Evolutionary conservation across 2,797 vertebrate species (phyloP).

Genomic region (Lophius americanus): DNA sequence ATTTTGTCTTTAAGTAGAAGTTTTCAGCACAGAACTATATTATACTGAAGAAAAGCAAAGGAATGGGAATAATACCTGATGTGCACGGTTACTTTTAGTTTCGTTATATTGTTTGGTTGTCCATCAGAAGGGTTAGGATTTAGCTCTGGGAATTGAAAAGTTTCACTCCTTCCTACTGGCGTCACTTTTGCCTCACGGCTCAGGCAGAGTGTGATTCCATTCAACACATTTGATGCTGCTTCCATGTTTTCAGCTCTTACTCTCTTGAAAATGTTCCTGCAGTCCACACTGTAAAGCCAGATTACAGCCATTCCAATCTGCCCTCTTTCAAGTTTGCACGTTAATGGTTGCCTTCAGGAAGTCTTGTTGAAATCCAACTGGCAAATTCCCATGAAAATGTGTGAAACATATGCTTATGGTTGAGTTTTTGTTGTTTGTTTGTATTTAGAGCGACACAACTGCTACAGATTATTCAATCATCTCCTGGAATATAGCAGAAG

Average conservation of each 20-base stretch:
- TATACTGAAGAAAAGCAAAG: background rate
- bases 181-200: conserved; percentile 17
- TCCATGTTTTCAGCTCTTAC: conserved; percentile 18
- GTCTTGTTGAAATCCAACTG: conserved; percentile 24
- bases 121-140: conserved; percentile 7
- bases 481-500: background rate
- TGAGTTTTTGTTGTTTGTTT: too few species aligned
- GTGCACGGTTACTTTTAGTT: background rate
- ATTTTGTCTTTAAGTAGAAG: conserved; percentile 4
- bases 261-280: conserved; percentile 27
- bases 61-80: too few species aligned
- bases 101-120: conserved; percentile 3
- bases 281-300: conserved; percentile 43
- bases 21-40: background rate
- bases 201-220: conserved; percentile 34
- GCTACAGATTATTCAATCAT: too few species aligned
- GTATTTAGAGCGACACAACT: too few species aligned
- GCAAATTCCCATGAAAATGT: conserved; percentile 44
- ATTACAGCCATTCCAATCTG: conserved; percentile 30
- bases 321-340: conserved; percentile 43
- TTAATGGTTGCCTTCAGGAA: conserved; percentile 24
- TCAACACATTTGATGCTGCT: conserved; percentile 44
- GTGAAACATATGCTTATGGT: conserved; percentile 28
- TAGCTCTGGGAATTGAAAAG: conserved; percentile 23
- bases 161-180: conserved; percentile 9